Evolutionary conservation across 1,140 invertebrate genomes (phyloP).

Genomic region (Heliconius eleuchia): DNA sequence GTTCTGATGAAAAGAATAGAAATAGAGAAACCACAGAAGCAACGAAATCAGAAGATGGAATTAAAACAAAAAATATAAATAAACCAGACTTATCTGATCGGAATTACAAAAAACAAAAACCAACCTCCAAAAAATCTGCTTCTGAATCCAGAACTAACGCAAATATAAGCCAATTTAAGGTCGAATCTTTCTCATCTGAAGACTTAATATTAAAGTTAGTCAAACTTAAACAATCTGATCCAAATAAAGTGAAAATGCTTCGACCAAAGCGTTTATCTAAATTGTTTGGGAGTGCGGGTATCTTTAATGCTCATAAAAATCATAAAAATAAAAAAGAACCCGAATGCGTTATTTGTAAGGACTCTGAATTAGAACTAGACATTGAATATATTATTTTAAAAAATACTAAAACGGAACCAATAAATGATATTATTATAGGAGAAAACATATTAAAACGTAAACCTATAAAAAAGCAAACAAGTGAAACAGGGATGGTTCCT

Average conservation of each 20-base stretch:
- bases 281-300: conserved; percentile 27
- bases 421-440: conserved; percentile 55
- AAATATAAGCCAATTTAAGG: conserved; percentile 46
- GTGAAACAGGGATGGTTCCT: conserved; percentile 37
- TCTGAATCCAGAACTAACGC: conserved; percentile 19
- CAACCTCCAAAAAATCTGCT: conserved; percentile 5
- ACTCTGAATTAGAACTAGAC: conserved; percentile 56
- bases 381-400: conserved; percentile 44
- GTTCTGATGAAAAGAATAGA: background rate
- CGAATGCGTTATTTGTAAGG: conserved; percentile 44
- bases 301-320: conserved; percentile 35
- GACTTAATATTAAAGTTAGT: conserved; percentile 52
- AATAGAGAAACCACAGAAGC: conserved; percentile 30
- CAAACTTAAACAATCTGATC: conserved; percentile 47
- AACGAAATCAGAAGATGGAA: conserved; percentile 13
- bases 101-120: conserved; percentile 21
- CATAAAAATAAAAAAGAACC: conserved; percentile 36
- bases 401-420: conserved; percentile 26
- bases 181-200: conserved; percentile 43
- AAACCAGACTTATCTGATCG: conserved; percentile 24
- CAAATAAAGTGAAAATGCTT: conserved; percentile 12
- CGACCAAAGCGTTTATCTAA: conserved; percentile 41
- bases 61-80: conserved; percentile 19
- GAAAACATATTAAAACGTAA: conserved; percentile 58
- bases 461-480: conserved; percentile 32